A percentile compares a stretch with the other conserved stretches of the same genome.
Conservation (phyloP, 2,113 vertebrate genomes). For the Aspiorhynchus laticeps region DNA sequence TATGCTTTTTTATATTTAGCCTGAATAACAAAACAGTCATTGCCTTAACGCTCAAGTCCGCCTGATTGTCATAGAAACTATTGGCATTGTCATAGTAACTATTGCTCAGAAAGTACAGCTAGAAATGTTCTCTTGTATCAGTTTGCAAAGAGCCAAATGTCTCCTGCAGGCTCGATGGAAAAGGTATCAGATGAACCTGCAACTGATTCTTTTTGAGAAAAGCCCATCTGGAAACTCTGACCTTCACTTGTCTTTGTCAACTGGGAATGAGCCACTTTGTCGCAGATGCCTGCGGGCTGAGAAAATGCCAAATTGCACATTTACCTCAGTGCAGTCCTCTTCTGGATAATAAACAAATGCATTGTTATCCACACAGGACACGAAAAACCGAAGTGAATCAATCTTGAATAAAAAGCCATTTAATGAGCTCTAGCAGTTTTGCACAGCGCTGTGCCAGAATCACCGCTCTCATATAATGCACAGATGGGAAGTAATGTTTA, state of each 20-base stretch:
- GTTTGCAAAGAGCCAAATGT: not conserved
- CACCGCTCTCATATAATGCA: slow-evolving; percentile 10
- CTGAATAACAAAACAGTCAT: not conserved
- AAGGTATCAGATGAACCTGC: slow-evolving; percentile 34
- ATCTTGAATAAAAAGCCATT: slow-evolving; percentile 24
- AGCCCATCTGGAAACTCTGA: slow-evolving; percentile 51
- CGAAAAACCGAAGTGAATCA: slow-evolving; percentile 5
- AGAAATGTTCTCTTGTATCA: slow-evolving; percentile 9
- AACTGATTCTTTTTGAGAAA: slow-evolving; percentile 38
- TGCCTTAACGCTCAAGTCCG: not conserved
- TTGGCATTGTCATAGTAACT: slow-evolving; percentile 42
- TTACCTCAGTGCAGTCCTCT: not conserved
- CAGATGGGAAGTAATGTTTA: slow-evolving; percentile 39
- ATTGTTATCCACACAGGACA: slow-evolving; percentile 2
- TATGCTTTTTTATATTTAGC: not conserved
- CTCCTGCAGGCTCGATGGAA: not conserved
- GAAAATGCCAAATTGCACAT: slow-evolving; percentile 8
- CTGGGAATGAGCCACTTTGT: not conserved
- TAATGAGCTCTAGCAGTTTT: slow-evolving; percentile 13
- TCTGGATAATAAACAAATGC: slow-evolving; percentile 29
- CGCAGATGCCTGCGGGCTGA: slow-evolving; percentile 1
- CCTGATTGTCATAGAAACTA: slow-evolving; percentile 40
- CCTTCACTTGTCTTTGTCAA: slow-evolving; percentile 58
- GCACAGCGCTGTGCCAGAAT: not conserved
- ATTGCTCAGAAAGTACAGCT: slow-evolving; percentile 10